Percentiles rank a stretch among this genome's conserved stretches.
These are phyloP conservation scores for Mycteria americana DNA, from an alignment of 2,797 vertebrate species.

Conservation along the genomic window DNA sequence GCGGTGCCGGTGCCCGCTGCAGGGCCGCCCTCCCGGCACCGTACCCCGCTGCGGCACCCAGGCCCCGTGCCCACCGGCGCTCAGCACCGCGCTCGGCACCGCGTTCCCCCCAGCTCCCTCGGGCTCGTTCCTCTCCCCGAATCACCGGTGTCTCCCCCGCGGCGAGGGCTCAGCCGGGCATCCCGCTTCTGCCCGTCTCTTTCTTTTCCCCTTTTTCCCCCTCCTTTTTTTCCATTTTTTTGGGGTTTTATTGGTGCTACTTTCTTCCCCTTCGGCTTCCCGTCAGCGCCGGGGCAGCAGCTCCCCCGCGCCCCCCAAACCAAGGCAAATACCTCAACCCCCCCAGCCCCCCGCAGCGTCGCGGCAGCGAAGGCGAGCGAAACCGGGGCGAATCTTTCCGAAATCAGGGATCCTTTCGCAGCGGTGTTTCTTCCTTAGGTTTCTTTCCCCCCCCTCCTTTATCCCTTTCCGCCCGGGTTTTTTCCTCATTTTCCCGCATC, in stretches of 20 bases:
- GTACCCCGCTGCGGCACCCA: not conserved
- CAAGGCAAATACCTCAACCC: constrained; percentile 18
- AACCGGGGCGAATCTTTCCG: not conserved
- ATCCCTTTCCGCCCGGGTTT: not conserved
- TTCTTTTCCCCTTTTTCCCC: not conserved
- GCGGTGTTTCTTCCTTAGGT: not conserved
- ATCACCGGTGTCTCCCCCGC: not conserved
- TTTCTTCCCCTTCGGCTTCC: not conserved
- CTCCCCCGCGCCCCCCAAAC: not conserved
- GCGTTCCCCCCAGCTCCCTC: not conserved
- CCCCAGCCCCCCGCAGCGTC: not conserved
- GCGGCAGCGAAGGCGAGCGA: not conserved
- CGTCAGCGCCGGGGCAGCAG: not conserved
- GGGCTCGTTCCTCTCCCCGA: not conserved
- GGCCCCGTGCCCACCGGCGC: accelerated
- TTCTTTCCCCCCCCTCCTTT: no score
- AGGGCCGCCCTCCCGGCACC: not conserved
- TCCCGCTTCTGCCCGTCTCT: not conserved
- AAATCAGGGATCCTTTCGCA: constrained; percentile 40
- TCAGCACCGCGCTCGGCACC: not conserved
- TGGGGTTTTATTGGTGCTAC: constrained; percentile 23
- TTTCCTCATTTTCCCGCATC: not conserved
- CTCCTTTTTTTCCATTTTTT: not conserved
- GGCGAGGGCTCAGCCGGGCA: not conserved
- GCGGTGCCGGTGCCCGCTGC: not conserved